phyloP scores from a whole-genome alignment of 2,888 invertebrate genomes.

The Habroteleia sp. region DNA sequence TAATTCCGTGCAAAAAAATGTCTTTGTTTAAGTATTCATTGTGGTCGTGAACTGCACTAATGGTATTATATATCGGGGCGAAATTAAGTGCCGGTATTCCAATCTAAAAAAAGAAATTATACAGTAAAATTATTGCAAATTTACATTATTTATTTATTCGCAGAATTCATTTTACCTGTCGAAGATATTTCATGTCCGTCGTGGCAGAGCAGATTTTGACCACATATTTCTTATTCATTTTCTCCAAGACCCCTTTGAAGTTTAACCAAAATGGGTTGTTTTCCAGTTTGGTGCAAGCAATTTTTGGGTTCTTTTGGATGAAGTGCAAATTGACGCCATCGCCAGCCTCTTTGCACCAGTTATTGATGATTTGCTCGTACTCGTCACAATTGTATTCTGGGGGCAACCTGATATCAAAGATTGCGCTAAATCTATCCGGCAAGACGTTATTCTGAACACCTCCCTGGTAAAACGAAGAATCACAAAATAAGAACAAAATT shows the following conservation, averaged over 20 bases:
- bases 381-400: conserved; percentile 83
- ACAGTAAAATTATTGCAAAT: no score
- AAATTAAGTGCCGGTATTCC: conserved; percentile 94
- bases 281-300: conserved; percentile 85
- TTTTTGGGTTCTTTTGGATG: conserved; percentile 84
- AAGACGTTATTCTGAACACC: conserved; percentile 96
- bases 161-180: conserved; percentile 81
- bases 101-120: conserved; percentile 79
- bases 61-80: conserved; percentile 93
- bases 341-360: conserved; percentile 88
- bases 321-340: conserved; percentile 86
- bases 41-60: conserved; percentile 93
- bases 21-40: conserved; percentile 91
- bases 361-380: conserved; percentile 85
- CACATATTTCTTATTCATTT: conserved; percentile 82
- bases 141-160: no score
- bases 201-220: conserved; percentile 92
- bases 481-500: no score
- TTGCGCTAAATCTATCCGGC: conserved; percentile 89
- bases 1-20: conserved; percentile 90
- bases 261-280: conserved; percentile 88
- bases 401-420: conserved; percentile 88
- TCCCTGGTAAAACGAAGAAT: no score
- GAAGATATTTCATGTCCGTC: conserved; percentile 93
- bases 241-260: conserved; percentile 85